Evolutionary conservation across 2,797 vertebrate genomes (phyloP), one percentile per base, ranked within the genome.

Genomic region (Pygocentrus nattereri): DNA sequence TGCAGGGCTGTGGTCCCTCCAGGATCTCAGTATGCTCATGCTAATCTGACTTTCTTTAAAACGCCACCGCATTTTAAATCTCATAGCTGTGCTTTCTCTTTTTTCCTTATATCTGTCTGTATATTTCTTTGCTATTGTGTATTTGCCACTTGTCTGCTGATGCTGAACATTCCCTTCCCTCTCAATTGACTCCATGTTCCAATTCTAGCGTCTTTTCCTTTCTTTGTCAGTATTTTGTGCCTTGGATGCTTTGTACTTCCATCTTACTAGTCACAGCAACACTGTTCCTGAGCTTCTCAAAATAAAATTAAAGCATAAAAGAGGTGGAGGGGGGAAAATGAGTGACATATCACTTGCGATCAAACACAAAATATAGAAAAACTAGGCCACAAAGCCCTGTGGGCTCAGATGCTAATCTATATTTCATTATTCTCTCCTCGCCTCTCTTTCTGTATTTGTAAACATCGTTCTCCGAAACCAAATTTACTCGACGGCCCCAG

Each of bases 391-490:
- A 91, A 92, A 93, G 74, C 89, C 92, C 93, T 27, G 73, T 87
- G 92, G 92, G 92, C 85, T 83, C 85, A 83, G 88, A 93, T 93
- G 88, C 90, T 93, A 93, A 95, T 95, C 93, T 95, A 93, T 93
- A 91, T 94, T 94, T 94, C 89, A 93, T 94, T 93, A 91, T 86
- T 86, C 76, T 50, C 71, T 64, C 59, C 69, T 84, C 15, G 82
- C 85, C 87, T 19, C 76, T 90, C 78, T 88, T 83, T 89, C 50
- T 83, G 80, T 92, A 89, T 92, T 93, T 93, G 93, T 94, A 93
- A 94, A 95, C 93, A 93, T 81, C 87, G 87, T 85, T 92, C 90
- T 91, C 75, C 85, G 86, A 82, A 71, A 91, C 82, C 83, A 79
- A 89, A 93, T 91, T 91, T 89, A 90, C 90, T 88, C 86, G 87